Conservation (phyloP, 2,888 invertebrate species). For the Yponomeuta cagnagella region DNA sequence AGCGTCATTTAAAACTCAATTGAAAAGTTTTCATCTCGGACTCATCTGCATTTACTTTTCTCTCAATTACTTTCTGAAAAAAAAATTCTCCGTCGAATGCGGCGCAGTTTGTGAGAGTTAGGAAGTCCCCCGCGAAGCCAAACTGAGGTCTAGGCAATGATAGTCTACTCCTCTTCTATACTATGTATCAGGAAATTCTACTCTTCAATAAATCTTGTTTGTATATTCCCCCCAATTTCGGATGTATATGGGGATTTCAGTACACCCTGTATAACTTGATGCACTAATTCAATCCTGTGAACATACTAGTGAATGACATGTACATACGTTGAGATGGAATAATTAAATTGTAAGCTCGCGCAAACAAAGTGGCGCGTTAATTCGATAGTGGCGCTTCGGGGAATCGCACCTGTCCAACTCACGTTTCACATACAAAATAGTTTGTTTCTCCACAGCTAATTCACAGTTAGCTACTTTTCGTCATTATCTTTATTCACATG, state of each 20-base stretch:
- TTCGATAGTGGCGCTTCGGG: slow-evolving; percentile 50
- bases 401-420: slow-evolving; percentile 41
- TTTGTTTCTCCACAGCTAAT: background rate
- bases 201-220: background rate
- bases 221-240: too few species aligned
- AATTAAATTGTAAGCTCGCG: slow-evolving; percentile 53
- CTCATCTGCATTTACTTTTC: slow-evolving; percentile 7
- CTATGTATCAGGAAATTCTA: too few species aligned
- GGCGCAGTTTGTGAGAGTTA: background rate
- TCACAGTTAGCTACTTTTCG: background rate
- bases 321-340: slow-evolving; percentile 25
- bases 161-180: too few species aligned
- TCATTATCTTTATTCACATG: background rate
- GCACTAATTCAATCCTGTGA: background rate
- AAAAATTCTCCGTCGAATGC: background rate
- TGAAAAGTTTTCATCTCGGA: background rate
- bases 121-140: background rate
- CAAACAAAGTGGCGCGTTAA: slow-evolving; percentile 47
- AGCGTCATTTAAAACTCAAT: background rate
- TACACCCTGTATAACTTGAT: background rate
- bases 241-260: too few species aligned
- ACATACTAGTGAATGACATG: background rate
- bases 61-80: slow-evolving; percentile 7
- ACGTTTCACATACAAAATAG: background rate
- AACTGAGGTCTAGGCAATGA: background rate